These are phyloP conservation scores for Austrofundulus limnaeus DNA, from an alignment of 2,113 vertebrate genomes.

Conservation along the genomic window DNA sequence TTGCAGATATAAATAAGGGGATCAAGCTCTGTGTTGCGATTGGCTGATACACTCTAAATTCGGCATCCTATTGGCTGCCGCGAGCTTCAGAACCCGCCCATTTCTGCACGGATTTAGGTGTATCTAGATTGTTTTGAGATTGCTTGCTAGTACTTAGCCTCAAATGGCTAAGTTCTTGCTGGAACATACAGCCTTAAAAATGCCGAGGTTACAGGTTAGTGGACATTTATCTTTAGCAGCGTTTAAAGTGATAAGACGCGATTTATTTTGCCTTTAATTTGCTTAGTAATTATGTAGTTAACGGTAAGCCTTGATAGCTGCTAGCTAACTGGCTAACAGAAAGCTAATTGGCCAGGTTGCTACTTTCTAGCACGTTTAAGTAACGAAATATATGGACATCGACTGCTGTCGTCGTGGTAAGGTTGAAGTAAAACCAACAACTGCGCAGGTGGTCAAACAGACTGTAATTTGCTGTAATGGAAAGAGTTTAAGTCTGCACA, in stretches of 20 bases:
- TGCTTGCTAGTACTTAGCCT: slow-evolving; percentile 56
- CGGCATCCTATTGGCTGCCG: slow-evolving; percentile 47
- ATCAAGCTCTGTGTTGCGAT: slow-evolving; percentile 13
- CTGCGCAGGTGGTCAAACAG: background rate
- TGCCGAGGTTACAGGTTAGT: slow-evolving; percentile 68
- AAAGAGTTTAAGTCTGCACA: slow-evolving; percentile 25
- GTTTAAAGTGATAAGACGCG: background rate
- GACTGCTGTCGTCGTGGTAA: background rate
- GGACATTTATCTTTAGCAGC: background rate
- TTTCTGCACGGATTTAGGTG: slow-evolving; percentile 36
- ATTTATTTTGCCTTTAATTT: slow-evolving; percentile 1
- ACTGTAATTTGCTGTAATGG: slow-evolving; percentile 6
- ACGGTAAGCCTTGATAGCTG: slow-evolving; percentile 45
- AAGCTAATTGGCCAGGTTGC: slow-evolving; percentile 38
- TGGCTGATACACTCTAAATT: slow-evolving; percentile 20
- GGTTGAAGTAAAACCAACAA: background rate
- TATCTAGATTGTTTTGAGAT: slow-evolving; percentile 70
- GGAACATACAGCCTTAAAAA: slow-evolving; percentile 50
- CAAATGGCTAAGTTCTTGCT: slow-evolving; percentile 60
- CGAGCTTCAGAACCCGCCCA: slow-evolving; percentile 4
- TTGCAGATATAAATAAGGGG: background rate
- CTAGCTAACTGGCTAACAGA: slow-evolving; percentile 52
- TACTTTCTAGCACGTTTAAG: slow-evolving; percentile 11
- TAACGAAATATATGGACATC: background rate
- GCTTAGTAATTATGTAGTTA: slow-evolving; percentile 25